phyloP scores from a whole-genome alignment of 2,888 invertebrate species.

The Allygus modestus region DNA sequence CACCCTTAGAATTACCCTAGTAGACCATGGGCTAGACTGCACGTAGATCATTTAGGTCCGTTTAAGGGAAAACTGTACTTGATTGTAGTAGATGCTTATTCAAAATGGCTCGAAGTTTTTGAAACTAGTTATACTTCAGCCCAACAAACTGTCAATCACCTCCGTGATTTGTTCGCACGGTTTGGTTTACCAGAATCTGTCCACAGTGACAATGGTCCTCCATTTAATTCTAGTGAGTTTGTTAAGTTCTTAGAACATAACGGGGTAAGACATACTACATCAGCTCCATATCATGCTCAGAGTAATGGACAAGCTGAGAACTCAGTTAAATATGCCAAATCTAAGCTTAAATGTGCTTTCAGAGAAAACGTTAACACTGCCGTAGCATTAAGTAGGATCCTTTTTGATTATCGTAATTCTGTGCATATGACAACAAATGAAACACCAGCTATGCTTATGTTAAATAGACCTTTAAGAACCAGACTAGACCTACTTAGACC shows the following conservation, averaged over 20 bases:
- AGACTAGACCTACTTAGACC: conserved; percentile 33
- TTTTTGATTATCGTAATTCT: conserved; percentile 51
- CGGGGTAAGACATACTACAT: conserved; percentile 31
- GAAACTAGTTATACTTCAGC: neutral
- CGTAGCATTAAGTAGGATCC: conserved; percentile 27
- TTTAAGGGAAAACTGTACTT: conserved; percentile 45
- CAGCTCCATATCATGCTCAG: conserved; percentile 23
- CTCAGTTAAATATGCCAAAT: conserved; percentile 59
- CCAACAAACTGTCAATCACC: conserved; percentile 41
- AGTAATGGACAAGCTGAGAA: conserved; percentile 62
- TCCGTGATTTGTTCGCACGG: conserved; percentile 56
- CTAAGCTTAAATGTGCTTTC: conserved; percentile 42
- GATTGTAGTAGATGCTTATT: conserved; percentile 67
- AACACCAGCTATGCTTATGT: conserved; percentile 54
- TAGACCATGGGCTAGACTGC: conserved; percentile 66
- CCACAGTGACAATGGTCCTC: conserved; percentile 49
- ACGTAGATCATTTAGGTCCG: conserved; percentile 69
- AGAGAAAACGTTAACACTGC: conserved; percentile 8
- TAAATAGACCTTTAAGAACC: neutral
- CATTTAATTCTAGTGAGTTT: conserved; percentile 62
- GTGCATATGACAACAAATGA: conserved; percentile 44
- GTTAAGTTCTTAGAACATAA: conserved; percentile 36
- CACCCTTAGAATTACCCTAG: conserved; percentile 67
- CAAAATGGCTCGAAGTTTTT: conserved; percentile 68
- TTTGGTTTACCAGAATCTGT: conserved; percentile 60